Conservation (phyloP, 1,140 invertebrate species). For the Hylaeus volcanicus region DNA sequence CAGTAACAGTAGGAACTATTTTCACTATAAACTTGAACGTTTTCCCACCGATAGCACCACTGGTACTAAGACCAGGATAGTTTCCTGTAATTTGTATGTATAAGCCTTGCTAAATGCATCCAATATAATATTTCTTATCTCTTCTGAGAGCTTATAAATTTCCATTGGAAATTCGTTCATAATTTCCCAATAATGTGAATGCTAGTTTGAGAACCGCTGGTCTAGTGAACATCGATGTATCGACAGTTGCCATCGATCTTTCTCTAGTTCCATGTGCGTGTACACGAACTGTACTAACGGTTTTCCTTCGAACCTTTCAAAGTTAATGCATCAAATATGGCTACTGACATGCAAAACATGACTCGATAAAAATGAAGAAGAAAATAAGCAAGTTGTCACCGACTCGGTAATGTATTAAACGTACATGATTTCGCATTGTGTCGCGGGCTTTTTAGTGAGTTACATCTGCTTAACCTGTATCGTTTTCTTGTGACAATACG, state of each 20-base stretch:
- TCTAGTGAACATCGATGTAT: neutral
- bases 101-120: no score
- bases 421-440: conserved; percentile 34
- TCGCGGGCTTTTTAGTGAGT: neutral
- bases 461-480: neutral
- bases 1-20: no score
- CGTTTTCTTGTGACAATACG: neutral
- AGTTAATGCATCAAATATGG: conserved; percentile 50
- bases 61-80: no score
- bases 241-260: neutral
- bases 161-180: no score
- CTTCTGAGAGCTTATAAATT: no score
- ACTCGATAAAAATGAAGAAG: conserved; percentile 56
- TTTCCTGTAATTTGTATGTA: no score
- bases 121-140: no score
- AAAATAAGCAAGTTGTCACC: conserved; percentile 55
- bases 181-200: no score
- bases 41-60: no score
- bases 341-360: conserved; percentile 46
- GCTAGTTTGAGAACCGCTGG: no score
- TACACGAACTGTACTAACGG: neutral
- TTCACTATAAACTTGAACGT: no score
- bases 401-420: conserved; percentile 14
- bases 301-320: neutral
- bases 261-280: neutral